A percentile compares a stretch with the other conserved stretches of the same genome.
These are phyloP conservation scores for Drosophila sp. DNA, from an alignment of 1,140 invertebrate genomes.

Conservation along the genomic window DNA sequence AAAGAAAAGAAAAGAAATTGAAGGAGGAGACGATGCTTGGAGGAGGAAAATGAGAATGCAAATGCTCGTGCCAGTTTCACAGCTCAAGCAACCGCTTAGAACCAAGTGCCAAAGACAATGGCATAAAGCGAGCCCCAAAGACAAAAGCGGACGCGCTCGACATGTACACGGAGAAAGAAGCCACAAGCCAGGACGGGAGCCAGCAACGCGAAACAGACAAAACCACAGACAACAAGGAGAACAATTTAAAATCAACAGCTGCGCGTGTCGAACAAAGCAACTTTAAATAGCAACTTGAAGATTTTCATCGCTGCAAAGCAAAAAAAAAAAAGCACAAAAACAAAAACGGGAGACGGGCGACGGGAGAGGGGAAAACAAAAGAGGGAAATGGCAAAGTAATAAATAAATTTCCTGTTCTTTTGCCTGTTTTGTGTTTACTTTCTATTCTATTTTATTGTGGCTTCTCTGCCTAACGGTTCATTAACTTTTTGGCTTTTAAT, in stretches of 20 bases:
- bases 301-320: conserved; percentile 26
- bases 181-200: conserved; percentile 13
- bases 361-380: conserved; percentile 3
- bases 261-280: conserved; percentile 61
- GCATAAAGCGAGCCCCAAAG: conserved; percentile 47
- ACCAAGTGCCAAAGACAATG: conserved; percentile 72
- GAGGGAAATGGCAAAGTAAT: conserved; percentile 64
- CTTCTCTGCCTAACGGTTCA: conserved; percentile 65
- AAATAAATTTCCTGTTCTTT: conserved; percentile 69
- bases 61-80: conserved; percentile 69
- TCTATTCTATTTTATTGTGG: conserved; percentile 57
- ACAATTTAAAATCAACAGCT: conserved; percentile 78
- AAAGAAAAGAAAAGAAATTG: conserved; percentile 5
- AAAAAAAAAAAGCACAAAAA: conserved; percentile 19
- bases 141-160: conserved; percentile 35
- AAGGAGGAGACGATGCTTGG: not conserved
- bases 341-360: not conserved
- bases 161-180: conserved; percentile 22
- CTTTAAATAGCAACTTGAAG: conserved; percentile 47
- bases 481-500: conserved; percentile 77
- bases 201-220: conserved; percentile 51
- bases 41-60: conserved; percentile 12
- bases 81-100: conserved; percentile 71
- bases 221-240: conserved; percentile 60
- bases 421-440: conserved; percentile 57